Evolutionary conservation across 2,888 invertebrate species (phyloP).

Genomic region (Amiota communis): DNA sequence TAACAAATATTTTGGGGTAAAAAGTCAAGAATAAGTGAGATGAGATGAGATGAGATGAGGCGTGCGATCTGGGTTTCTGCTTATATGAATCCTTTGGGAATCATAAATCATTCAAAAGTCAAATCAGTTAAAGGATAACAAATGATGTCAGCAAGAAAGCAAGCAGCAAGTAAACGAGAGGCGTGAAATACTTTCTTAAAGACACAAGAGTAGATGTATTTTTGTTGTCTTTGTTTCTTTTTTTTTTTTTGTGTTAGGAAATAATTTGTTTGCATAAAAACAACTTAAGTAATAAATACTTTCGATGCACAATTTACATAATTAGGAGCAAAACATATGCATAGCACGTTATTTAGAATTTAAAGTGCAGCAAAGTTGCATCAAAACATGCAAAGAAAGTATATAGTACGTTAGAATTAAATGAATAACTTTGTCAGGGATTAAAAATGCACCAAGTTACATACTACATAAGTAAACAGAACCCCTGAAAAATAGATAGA

Average conservation of each 20-base stretch:
- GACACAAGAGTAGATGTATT: no score
- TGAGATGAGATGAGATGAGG: not conserved
- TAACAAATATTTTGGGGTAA: no score
- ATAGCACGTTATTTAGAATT: no score
- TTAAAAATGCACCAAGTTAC: slow-evolving; percentile 50
- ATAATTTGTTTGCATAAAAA: no score
- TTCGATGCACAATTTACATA: not conserved
- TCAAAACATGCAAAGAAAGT: no score
- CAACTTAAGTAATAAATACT: not conserved
- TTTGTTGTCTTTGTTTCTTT: no score
- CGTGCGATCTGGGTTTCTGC: not conserved
- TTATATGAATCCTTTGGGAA: slow-evolving; percentile 54
- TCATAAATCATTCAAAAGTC: slow-evolving; percentile 62
- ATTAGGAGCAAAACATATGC: no score
- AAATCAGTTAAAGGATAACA: slow-evolving; percentile 62
- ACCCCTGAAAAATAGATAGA: no score
- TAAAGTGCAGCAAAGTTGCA: no score
- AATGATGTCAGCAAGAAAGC: slow-evolving; percentile 30
- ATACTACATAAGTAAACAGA: not conserved
- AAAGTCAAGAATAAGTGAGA: not conserved
- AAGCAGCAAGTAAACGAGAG: not conserved
- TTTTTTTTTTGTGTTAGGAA: no score
- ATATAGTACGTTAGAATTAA: slow-evolving; percentile 46
- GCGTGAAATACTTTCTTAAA: no score
- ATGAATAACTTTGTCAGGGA: slow-evolving; percentile 63